Conservation (phyloP, 2,113 vertebrate species). For the Psophia crepitans region DNA sequence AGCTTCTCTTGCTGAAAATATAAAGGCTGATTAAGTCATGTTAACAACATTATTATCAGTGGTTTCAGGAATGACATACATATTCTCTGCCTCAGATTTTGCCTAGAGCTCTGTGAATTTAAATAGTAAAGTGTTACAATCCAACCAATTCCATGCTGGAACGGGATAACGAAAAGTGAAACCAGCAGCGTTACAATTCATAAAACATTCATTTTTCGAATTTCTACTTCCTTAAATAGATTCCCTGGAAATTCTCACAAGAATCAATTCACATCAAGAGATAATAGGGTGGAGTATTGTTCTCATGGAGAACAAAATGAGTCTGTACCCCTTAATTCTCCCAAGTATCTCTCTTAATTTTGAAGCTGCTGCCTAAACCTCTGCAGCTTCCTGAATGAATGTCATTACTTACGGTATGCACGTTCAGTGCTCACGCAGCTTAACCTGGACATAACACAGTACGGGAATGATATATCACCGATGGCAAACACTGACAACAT, state of each 20-base stretch:
- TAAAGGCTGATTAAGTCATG: not conserved
- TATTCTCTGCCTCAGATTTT: not conserved
- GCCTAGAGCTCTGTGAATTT: not conserved
- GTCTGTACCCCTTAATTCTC: not conserved
- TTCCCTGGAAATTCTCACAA: not conserved
- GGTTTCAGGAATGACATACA: not conserved
- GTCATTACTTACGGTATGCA: not conserved
- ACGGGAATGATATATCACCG: not conserved
- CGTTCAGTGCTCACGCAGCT: not conserved
- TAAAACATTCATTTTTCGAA: not conserved
- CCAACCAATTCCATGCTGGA: not conserved
- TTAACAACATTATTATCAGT: not conserved
- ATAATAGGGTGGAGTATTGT: not conserved
- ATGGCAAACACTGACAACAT: not conserved
- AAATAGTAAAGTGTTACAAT: not conserved
- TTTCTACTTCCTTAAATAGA: not conserved
- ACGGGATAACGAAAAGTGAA: conserved; percentile 4
- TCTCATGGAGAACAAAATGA: not conserved
- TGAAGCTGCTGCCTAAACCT: not conserved
- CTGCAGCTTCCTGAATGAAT: not conserved
- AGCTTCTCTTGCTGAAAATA: not conserved
- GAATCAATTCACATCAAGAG: not conserved
- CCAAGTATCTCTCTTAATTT: not conserved
- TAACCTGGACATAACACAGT: not conserved
- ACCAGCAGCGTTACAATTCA: not conserved